Percentiles rank a stretch among this genome's conserved stretches.
phyloP scores from a whole-genome alignment of 1,140 invertebrate species.

The Galleria mellonella region DNA sequence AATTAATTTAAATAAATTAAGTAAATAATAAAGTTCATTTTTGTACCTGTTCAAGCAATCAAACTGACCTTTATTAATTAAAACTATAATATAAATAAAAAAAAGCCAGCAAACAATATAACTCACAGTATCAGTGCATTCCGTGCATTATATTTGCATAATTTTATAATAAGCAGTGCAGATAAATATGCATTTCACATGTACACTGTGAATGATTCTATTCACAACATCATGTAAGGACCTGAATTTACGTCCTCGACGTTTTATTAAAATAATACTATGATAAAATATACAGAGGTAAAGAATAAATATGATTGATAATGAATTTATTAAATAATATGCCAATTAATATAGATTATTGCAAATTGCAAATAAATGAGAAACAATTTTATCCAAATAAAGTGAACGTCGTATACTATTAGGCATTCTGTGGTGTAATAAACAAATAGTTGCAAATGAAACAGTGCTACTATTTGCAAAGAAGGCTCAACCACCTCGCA shows the following conservation, averaged over 20 bases:
- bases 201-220: not conserved
- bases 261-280: too few relatives aligned
- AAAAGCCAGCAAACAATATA: conserved; percentile 48
- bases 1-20: not conserved
- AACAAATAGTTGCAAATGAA: conserved; percentile 2
- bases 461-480: not conserved
- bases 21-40: too few relatives aligned
- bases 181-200: conserved; percentile 42
- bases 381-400: too few relatives aligned
- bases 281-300: too few relatives aligned
- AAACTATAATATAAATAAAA: conserved; percentile 29
- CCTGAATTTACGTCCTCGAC: too few relatives aligned
- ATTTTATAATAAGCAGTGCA: conserved; percentile 63
- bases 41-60: too few relatives aligned
- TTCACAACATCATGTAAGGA: not conserved
- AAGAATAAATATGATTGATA: too few relatives aligned
- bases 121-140: conserved; percentile 45
- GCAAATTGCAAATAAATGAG: too few relatives aligned
- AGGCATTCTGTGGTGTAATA: too few relatives aligned
- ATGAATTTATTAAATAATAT: too few relatives aligned
- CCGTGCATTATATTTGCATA: conserved; percentile 50
- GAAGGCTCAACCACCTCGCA: conserved; percentile 18
- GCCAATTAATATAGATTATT: too few relatives aligned
- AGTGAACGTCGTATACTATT: too few relatives aligned
- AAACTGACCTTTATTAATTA: conserved; percentile 4